A percentile compares a stretch with the other conserved stretches of the same genome.
Conservation (phyloP, 2,797 vertebrate species). For the Sphaeramia orbicularis region DNA sequence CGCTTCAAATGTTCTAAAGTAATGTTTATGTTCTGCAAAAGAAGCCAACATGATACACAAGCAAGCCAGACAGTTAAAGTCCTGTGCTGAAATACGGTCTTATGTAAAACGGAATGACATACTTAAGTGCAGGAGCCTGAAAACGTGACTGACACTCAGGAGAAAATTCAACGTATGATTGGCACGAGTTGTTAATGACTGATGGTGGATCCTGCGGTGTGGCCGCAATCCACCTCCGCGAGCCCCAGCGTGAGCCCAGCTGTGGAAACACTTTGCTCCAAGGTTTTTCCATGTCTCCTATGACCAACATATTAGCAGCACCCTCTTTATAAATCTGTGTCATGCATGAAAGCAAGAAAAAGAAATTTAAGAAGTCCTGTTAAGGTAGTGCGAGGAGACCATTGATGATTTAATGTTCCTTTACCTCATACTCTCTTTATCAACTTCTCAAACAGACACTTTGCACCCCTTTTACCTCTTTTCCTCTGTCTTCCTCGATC, state of each 20-base stretch:
- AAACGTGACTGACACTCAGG: no score
- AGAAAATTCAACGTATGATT: slow-evolving; percentile 24
- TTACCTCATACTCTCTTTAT: slow-evolving; percentile 8
- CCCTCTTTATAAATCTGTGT: slow-evolving; percentile 44
- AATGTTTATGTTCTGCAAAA: no score
- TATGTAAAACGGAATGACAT: no score
- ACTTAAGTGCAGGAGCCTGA: no score
- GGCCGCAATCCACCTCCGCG: slow-evolving; percentile 41
- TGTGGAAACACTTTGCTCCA: slow-evolving; percentile 75
- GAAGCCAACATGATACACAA: no score
- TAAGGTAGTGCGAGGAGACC: background rate
- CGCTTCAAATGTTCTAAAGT: no score
- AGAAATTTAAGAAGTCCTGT: slow-evolving; percentile 34
- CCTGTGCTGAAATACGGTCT: no score
- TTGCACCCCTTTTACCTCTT: background rate
- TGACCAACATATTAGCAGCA: slow-evolving; percentile 54
- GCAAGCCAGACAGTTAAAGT: no score
- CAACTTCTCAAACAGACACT: background rate
- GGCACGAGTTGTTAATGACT: slow-evolving; percentile 46
- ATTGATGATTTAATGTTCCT: slow-evolving; percentile 22
- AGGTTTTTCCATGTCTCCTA: slow-evolving; percentile 52
- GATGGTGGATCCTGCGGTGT: slow-evolving; percentile 40
- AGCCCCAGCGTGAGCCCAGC: slow-evolving; percentile 65
- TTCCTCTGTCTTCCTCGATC: background rate
- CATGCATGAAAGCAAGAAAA: slow-evolving; percentile 47